These are phyloP conservation scores for Simalia tracyae DNA, from an alignment of 2,797 vertebrate genomes.

Conservation along the genomic window DNA sequence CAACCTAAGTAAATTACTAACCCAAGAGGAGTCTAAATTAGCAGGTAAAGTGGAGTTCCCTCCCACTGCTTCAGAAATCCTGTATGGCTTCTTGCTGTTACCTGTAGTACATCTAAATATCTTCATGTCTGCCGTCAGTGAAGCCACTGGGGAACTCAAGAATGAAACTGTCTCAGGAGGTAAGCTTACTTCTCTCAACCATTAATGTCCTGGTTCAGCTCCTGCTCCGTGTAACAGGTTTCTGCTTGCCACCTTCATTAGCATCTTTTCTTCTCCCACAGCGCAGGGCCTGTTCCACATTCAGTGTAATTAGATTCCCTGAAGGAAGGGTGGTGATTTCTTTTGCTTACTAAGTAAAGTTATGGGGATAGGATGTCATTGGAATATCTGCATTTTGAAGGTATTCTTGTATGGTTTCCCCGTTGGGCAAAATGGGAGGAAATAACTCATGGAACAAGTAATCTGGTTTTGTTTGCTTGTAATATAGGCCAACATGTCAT, in stretches of 20 bases:
- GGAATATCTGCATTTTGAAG: constrained; percentile 37
- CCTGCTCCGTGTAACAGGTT: constrained; percentile 13
- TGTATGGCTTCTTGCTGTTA: background rate
- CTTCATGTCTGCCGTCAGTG: background rate
- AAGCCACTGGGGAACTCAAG: background rate
- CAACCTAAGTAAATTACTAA: background rate
- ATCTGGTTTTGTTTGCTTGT: background rate
- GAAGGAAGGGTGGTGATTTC: constrained; percentile 50
- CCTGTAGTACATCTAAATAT: background rate
- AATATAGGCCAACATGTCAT: background rate
- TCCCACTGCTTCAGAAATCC: background rate
- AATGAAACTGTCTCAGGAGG: constrained; percentile 42
- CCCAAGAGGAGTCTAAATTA: background rate
- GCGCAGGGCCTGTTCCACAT: background rate
- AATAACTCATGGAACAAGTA: background rate
- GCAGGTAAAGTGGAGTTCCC: background rate
- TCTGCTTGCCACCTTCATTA: constrained; percentile 35
- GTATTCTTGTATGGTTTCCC: background rate
- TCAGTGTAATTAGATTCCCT: constrained; percentile 40
- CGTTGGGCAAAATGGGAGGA: background rate
- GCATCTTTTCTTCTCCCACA: constrained; percentile 32
- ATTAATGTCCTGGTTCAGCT: constrained; percentile 23
- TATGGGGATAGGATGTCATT: constrained; percentile 24
- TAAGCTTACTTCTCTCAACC: constrained; percentile 32
- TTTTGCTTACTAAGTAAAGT: constrained; percentile 38